Base-by-base conservation (phyloP, 1,140 invertebrate genomes). In the Delia radicum region DNA sequence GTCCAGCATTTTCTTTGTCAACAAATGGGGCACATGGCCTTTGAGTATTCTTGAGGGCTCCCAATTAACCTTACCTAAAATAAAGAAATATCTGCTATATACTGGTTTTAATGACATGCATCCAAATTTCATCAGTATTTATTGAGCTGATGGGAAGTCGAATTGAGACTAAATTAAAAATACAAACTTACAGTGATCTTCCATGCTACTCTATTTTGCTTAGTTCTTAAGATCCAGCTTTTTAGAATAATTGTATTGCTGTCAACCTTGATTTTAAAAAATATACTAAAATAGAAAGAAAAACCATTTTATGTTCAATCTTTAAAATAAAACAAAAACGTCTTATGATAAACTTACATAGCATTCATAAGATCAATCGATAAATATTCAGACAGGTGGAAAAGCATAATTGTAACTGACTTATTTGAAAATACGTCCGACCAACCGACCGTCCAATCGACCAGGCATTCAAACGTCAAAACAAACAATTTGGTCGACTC, bases 361-460 rank as follows among this genome's bases (percentile, higher is more conserved):
- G 65, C 65, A 73, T 69, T 69, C 65, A 69, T 8, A 12, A 69
- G 65, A 69, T 69, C 65, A 69, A 37, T 55, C 73, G 73, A 63
- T 63, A 74, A 74, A 55, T 55, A 74, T 74, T 61, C 46, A 55
- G 61, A 74, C 73, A 74, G 73, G 73, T 74, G 73, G 61, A 74
- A 74, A 74, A 62, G 48, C 73, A 74, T 63, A 74, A 74, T 74
- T 74, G 73, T 62, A 63, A 48, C 46, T 61, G 55, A 48, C 46
- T 74, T 42, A 48, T 55, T 55, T 55, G 48, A 7, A 5, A n/a
- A 55, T 55, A 21, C 18, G n/a, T 21, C 18, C 48, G 15, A 42
- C 15, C 37, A 2, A 42, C 10, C 37, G 37, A 42, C 8, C 37
- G 37, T 6, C 10, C n/a, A n/a, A n/a, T n/a, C 37, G 37, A 42